Evolutionary conservation across 2,888 invertebrate genomes (phyloP), one percentile per base, ranked within the genome.

Genomic region (Teinopalpus imperialis): DNA sequence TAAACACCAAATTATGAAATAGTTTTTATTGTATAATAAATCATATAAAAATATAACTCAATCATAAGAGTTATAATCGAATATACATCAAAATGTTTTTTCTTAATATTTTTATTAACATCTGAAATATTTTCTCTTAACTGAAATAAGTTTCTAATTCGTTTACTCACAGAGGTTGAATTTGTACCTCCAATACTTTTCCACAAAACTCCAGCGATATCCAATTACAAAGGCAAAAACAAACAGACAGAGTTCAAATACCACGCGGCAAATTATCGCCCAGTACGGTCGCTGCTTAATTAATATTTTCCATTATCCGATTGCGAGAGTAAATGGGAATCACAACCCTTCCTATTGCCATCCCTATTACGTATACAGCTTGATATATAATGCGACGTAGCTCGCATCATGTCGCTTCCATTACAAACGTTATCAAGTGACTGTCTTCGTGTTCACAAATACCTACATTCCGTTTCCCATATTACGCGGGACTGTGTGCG

Each of bases 391-490:
- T 51, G 37, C 49, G 51, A 48, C 4, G 16, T 26, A 23, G 40
- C 10, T 13, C n/a, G 53, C 48, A 44, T 54, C 53, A 66, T 69
- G 67, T 65, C 66, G 61, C 59, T 45, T 53, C 58, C 63, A 66
- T 65, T 67, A 67, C 68, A 61, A 61, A 60, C 67, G 67, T 69
- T 75, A 73, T 72, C 70, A 67, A 64, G 57, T 57, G 58, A 52
- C 62, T 24, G 44, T 44, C 58, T 57, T 57, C 59, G 57, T 45
- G 34, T 29, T 32, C 8, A 32, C 61, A 59, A 54, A 67, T 67
- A 69, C 66, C 65, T 67, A 65, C 65, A 61, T 65, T 61, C 59
- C 64, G 55, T 62, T 65, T 59, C 59, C 60, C 53, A 49, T 36
- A 24, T 14, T 49, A 48, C 53, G 34, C 43, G 43, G 43, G 35